Conservation (phyloP, 2,113 vertebrate genomes). For the Takifugu flavidus region DNA sequence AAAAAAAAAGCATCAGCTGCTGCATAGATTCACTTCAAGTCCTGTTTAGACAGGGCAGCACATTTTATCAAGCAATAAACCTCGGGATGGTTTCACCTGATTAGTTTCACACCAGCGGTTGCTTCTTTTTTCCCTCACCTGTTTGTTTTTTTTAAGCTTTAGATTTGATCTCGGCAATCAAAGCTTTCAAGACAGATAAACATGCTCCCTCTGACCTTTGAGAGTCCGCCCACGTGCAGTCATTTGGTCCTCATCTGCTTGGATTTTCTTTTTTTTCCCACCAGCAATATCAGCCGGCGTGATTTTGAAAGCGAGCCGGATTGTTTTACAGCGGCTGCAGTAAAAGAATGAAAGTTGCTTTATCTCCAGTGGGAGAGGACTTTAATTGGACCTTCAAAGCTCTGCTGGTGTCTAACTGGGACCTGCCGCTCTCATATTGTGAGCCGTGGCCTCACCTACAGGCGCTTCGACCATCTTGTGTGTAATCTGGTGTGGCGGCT, state of each 20-base stretch:
- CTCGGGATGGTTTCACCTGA: no score
- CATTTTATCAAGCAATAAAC: no score
- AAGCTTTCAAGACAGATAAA: background rate
- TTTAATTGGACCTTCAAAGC: constrained; percentile 57
- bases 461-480: constrained; percentile 40
- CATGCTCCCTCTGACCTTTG: constrained; percentile 7
- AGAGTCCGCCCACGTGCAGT: background rate
- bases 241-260: background rate
- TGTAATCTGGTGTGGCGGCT: constrained; percentile 49
- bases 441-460: constrained; percentile 49
- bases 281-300: background rate
- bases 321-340: constrained; percentile 39
- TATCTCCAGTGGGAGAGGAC: constrained; percentile 35
- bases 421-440: constrained; percentile 14
- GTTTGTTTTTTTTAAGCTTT: background rate
- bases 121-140: no score
- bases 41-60: no score
- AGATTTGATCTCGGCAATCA: background rate
- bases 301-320: background rate
- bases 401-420: constrained; percentile 30
- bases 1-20: no score
- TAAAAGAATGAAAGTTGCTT: constrained; percentile 42
- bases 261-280: background rate
- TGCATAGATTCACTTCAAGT: no score
- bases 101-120: no score